phyloP scores from a whole-genome alignment of 1,140 invertebrate species.

The Lasioglossum albipes region DNA sequence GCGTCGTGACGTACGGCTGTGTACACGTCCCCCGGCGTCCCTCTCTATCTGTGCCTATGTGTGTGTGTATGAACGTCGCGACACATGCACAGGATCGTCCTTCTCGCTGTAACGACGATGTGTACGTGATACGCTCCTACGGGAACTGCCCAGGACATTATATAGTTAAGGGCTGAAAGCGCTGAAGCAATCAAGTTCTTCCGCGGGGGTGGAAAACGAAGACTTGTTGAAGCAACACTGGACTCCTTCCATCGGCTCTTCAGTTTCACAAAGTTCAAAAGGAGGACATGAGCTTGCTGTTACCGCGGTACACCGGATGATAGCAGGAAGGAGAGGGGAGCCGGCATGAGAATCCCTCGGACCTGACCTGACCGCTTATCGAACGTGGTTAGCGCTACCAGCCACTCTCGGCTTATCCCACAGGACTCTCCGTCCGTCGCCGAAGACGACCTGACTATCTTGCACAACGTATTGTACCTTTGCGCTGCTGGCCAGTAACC shows the following conservation, averaged over 20 bases:
- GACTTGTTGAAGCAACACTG: conserved; percentile 1
- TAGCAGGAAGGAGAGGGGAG: not conserved
- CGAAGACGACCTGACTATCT: conserved; percentile 58
- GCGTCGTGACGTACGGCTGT: conserved; percentile 47
- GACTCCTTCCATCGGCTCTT: conserved; percentile 24
- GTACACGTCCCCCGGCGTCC: not conserved
- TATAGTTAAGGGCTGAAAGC: conserved; percentile 12
- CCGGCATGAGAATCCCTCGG: conserved; percentile 43
- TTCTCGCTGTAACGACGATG: not conserved
- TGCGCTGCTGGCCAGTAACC: conserved; percentile 13
- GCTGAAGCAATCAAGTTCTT: conserved; percentile 49
- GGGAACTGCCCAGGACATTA: conserved; percentile 10
- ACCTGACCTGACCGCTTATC: conserved; percentile 64
- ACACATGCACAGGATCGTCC: not conserved
- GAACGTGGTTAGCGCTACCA: conserved; percentile 62
- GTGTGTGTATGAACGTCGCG: not conserved
- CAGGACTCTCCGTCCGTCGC: conserved; percentile 54
- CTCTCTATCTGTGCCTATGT: too few relatives aligned
- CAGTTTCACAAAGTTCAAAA: conserved; percentile 52
- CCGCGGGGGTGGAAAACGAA: conserved; percentile 1
- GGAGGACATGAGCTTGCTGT: conserved; percentile 39
- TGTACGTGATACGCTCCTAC: not conserved
- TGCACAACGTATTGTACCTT: conserved; percentile 43
- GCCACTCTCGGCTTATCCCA: conserved; percentile 66
- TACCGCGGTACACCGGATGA: conserved; percentile 44